Conservation (phyloP, 2,888 invertebrate species). For the Teleiodes luculella region DNA sequence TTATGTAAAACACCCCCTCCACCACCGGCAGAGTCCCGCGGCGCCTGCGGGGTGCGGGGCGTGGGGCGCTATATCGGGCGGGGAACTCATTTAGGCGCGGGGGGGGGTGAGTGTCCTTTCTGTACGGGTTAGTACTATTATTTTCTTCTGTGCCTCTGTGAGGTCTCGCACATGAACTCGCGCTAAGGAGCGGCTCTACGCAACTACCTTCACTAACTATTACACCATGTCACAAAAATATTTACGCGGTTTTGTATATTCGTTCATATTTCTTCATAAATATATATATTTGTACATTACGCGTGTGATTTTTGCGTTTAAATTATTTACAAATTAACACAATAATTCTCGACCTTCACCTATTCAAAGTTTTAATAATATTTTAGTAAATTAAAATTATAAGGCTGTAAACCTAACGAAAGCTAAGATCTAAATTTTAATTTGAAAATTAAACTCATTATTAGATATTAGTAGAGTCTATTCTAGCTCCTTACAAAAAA, state of each 20-base stretch:
- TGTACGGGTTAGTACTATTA: no score
- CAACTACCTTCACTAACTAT: conserved; percentile 46
- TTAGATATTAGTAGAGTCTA: not conserved
- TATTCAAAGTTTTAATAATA: conserved; percentile 52
- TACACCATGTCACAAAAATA: conserved; percentile 75
- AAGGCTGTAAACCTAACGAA: conserved; percentile 60
- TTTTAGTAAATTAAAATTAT: conserved; percentile 45
- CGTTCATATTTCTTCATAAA: conserved; percentile 59
- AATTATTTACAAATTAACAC: conserved; percentile 72
- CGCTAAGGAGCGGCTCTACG: conserved; percentile 56
- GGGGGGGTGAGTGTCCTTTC: no score
- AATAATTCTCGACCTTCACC: conserved; percentile 54
- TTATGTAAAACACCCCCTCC: no score
- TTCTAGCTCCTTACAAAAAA: not conserved
- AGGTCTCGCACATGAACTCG: conserved; percentile 54
- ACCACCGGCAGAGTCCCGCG: no score
- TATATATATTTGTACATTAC: conserved; percentile 74
- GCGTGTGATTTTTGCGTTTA: conserved; percentile 56
- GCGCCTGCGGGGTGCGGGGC: no score
- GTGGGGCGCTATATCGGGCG: no score
- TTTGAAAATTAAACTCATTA: conserved; percentile 11
- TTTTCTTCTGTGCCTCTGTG: no score
- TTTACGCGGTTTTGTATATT: conserved; percentile 58
- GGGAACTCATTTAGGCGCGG: no score
- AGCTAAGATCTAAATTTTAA: conserved; percentile 35